A percentile compares a stretch with the other conserved stretches of the same genome.
Conservation (phyloP, 2,888 invertebrate genomes). For the Eupithecia subfuscata region DNA sequence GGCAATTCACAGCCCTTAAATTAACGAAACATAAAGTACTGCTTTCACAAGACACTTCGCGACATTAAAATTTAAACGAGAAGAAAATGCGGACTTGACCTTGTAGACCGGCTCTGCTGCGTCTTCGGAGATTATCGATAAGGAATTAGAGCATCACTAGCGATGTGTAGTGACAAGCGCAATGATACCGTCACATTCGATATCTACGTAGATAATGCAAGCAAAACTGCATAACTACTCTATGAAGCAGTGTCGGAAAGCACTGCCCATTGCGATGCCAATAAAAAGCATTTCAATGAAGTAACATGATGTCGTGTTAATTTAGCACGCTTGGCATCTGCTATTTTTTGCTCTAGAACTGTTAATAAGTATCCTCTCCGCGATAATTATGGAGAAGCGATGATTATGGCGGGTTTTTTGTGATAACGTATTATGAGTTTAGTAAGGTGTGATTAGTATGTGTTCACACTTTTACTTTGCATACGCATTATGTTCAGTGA, state of each 20-base stretch:
- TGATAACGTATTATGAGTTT: conserved; percentile 14
- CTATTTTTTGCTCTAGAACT: conserved; percentile 31
- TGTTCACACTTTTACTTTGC: conserved; percentile 31
- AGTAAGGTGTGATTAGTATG: conserved; percentile 21
- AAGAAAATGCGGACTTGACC: conserved; percentile 33
- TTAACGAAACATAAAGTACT: conserved; percentile 22
- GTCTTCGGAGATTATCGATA: conserved; percentile 25
- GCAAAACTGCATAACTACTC: not conserved
- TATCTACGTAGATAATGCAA: not conserved
- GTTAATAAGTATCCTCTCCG: conserved; percentile 30
- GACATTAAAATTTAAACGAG: not conserved
- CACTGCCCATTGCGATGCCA: conserved; percentile 8
- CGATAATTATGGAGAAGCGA: conserved; percentile 30
- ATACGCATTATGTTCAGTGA: not conserved
- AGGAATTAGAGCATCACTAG: conserved; percentile 17
- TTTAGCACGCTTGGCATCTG: conserved; percentile 27
- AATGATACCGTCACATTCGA: not conserved
- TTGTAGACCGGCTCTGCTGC: conserved; percentile 26
- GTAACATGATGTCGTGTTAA: conserved; percentile 33
- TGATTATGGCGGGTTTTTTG: conserved; percentile 28
- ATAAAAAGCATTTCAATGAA: conserved; percentile 18
- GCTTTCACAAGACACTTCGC: conserved; percentile 29
- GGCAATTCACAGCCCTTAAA: conserved; percentile 20
- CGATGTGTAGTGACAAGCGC: not conserved
- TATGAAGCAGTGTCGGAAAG: conserved; percentile 2